Base-by-base conservation (phyloP, 2,888 invertebrate species). In the Ferdinandea cuprea region DNA sequence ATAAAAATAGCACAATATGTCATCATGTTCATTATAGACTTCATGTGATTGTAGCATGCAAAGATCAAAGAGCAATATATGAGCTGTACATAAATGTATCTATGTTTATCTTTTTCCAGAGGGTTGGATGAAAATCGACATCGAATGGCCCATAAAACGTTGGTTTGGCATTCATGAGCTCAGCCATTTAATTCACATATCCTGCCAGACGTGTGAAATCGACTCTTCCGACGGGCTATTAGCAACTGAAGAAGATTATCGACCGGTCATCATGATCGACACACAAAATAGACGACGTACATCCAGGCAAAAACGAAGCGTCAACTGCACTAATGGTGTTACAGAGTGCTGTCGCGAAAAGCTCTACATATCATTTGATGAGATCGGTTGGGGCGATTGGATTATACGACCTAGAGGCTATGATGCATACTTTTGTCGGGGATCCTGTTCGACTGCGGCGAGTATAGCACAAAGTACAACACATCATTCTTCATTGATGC, bases 351-450 rank as follows among this genome's bases (percentile, higher is more conserved):
- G 97, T 89, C 92, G 96, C 11, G 96, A 97, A 88, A 94, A 95
- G 40, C 92, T 97, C 0, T 95, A 95, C 88, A 95, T 97, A 80
- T 95, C 95, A 85, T 97, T 97, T 88, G 94, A 94, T 78, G 96
- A 96, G 44, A 94, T 97, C 66, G 96, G 96, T 52, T 97, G 97
- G 97, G 94, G 94, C 86, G 95, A 96, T 89, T 97, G 97, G 97
- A 96, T 97, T 77, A 93, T 97, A 84, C 92, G 94, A 85, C 97
- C 97, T 0, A 92, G 93, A 11, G 96, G 96, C 0, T 97, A 97
- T 89, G 94, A 96, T 87, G 97, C 97, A 0, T 96, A 96, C 90
- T 97, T 96, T 91, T 97, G 97, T 88, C 94, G 95, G 71, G 97
- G 97, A 0, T 94, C 94, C 17, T 97, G 97, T 88, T 92, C 94